Base-by-base conservation (phyloP, 2,888 invertebrate species). In the Lymantria dispar region DNA sequence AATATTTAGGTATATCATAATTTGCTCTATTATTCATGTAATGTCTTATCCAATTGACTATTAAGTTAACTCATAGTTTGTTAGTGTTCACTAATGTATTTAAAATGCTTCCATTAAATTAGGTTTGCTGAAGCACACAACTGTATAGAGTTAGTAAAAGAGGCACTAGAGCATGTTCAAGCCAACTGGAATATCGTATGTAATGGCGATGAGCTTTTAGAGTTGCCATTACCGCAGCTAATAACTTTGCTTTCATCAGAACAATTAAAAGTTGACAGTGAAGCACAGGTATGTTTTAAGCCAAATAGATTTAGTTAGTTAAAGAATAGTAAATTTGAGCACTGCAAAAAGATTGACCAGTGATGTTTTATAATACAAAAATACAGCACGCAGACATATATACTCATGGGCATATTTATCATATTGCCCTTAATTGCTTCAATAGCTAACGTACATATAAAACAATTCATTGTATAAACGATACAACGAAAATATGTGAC, bases 81-180 rank as follows among this genome's bases (percentile, higher is more conserved):
- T 38, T 42, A 50, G 45, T 43, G 38, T 43, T 49, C 50, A 56
- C 53, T 62, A 59, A 62, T 61, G 37, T 36, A 56, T 48, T 39
- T 50, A 13, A 58, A 51, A 54, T 58, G 56, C 52, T 60, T 59
- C 53, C 43, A 57, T 62, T 44, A 52, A 47, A 51, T 54, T 56
- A 95, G 97, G 81, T 98, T 98, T 93, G 97, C 98, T 54, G 97
- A 97, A 83, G 95, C 95, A 48, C 97, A 98, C 87, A 96, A 96
- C 80, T 96, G 96, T 81, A 91, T 93, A 70, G 94, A 95, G 70
- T 91, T 98, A 71, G 94, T 95, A 68, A 94, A 94, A 70, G 94
- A 95, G 74, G 95, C 97, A 59, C 92, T 96, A 75, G 94, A 94
- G 72, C 98, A 95, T 87, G 96, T 98, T 61, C 95, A 96, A 85